Evolutionary conservation across 2,888 invertebrate species (phyloP).

Genomic region (Zaprionus obscuricornis): DNA sequence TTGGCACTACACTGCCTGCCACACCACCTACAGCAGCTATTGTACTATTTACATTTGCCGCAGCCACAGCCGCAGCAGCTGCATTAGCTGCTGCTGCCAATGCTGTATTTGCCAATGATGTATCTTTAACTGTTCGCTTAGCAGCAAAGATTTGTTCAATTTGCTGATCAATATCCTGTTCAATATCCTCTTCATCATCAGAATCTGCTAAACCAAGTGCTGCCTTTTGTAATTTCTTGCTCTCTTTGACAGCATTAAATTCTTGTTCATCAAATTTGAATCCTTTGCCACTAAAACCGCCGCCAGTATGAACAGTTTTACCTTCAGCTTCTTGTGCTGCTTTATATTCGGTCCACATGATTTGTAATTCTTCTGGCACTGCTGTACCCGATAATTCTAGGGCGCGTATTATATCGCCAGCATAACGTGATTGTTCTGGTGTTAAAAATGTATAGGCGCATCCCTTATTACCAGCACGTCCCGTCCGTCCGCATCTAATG

Average conservation of each 20-base stretch:
- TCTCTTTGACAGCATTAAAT: slow-evolving; percentile 96
- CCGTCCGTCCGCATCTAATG: slow-evolving; percentile 93
- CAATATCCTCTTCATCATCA: slow-evolving; percentile 99
- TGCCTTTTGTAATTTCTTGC: slow-evolving; percentile 99
- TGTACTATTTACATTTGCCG: slow-evolving; percentile 7
- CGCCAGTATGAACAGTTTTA: slow-evolving; percentile 95
- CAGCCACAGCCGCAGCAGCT: no score
- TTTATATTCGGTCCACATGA: slow-evolving; percentile 95
- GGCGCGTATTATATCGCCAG: slow-evolving; percentile 96
- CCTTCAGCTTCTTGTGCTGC: slow-evolving; percentile 95
- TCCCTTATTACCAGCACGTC: slow-evolving; percentile 97
- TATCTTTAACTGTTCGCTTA: slow-evolving; percentile 96
- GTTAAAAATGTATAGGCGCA: slow-evolving; percentile 98
- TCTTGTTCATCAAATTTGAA: slow-evolving; percentile 99
- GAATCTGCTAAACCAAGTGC: slow-evolving; percentile 97
- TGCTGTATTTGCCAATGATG: slow-evolving; percentile 84
- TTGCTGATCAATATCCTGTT: slow-evolving; percentile 98
- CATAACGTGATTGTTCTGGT: slow-evolving; percentile 95
- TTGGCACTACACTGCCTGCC: not conserved
- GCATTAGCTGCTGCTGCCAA: slow-evolving; percentile 55
- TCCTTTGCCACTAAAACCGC: slow-evolving; percentile 96
- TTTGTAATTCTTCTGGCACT: slow-evolving; percentile 90
- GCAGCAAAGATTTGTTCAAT: slow-evolving; percentile 98
- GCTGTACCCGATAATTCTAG: slow-evolving; percentile 92
- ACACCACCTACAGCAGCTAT: not conserved